Evolutionary conservation across 2,797 vertebrate species (phyloP), one percentile per base, ranked within the genome.

Genomic region (Sebastolobus altivelis): DNA sequence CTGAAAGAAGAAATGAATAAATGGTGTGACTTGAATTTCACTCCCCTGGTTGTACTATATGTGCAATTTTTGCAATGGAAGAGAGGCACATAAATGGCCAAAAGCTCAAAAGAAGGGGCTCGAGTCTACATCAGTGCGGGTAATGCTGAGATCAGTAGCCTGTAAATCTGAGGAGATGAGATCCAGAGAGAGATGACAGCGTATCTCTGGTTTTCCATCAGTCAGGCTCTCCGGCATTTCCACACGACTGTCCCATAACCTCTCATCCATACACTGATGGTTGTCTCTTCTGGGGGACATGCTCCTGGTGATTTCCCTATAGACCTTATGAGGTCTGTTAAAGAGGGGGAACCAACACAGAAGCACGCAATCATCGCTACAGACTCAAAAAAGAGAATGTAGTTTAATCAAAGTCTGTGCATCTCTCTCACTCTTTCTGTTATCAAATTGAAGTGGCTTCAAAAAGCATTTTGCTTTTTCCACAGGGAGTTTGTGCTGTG

Each of bases 111-210:
- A 84, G 46, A 74, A 33, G 1, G 12, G 38, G 67, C 31, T 63
- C 12, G 12, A 61, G 52, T 75, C 46, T 82, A 43, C 18, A 56
- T 88, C 61, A 77, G 52, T 74, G 61, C 69, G 56, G 80, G 40
- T 78, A 80, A 85, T 74, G 54, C 35, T 65, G 31, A 69, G 80
- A 89, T 88, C 84, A 90, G 82, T 86, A 73, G 75, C n/a, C 69
- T 82, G 74, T 88, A 84, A 90, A 89, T 91, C 75, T 71, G 65
- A 87, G 46, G 79, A 88, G 79, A 87, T 79, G 80, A 80, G 71
- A 79, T 69, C 68, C 61, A 61, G 77, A 71, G 72, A 75, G 83
- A 72, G 75, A 82, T 82, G 80, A 89, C 82, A 56, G 37, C 10
- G 0, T 40, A 71, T 63, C 43, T 71, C 5, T n/a, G 52, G 65